Percentiles rank a stretch among this genome's conserved stretches.
Conservation (phyloP, 1,140 invertebrate species). For the Holotrichia oblita region DNA sequence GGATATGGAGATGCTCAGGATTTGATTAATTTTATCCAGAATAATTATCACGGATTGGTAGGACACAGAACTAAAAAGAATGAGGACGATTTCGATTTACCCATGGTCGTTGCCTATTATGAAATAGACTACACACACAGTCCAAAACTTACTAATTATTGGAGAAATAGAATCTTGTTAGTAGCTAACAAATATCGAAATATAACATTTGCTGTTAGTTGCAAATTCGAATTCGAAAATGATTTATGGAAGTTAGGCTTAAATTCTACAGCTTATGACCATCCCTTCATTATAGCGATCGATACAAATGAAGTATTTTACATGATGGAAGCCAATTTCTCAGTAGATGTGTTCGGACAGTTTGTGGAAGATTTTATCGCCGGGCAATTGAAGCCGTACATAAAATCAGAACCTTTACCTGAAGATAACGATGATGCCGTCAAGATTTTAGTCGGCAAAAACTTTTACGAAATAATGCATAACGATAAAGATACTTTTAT, state of each 20-base stretch:
- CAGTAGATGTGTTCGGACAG: slow-evolving; percentile 81
- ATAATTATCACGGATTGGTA: slow-evolving; percentile 31
- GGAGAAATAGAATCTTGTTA: slow-evolving; percentile 94
- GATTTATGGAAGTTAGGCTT: slow-evolving; percentile 92
- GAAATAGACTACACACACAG: slow-evolving; percentile 95
- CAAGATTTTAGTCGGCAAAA: slow-evolving; percentile 88
- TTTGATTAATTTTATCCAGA: slow-evolving; percentile 21
- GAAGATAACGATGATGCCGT: slow-evolving; percentile 82
- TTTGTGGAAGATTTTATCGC: slow-evolving; percentile 87
- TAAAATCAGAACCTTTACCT: slow-evolving; percentile 94
- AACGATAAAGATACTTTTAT: slow-evolving; percentile 90
- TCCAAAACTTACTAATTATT: slow-evolving; percentile 96
- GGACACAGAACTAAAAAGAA: slow-evolving; percentile 15
- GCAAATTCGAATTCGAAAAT: slow-evolving; percentile 89
- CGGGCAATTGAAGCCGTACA: slow-evolving; percentile 84
- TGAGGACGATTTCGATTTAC: slow-evolving; percentile 56
- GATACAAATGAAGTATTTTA: slow-evolving; percentile 87
- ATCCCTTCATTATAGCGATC: slow-evolving; percentile 84
- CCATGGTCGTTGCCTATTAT: slow-evolving; percentile 90
- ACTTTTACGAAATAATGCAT: slow-evolving; percentile 94
- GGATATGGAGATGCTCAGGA: slow-evolving; percentile 26
- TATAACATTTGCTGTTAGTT: slow-evolving; percentile 87
- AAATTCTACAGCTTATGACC: slow-evolving; percentile 81
- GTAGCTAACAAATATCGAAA: slow-evolving; percentile 83
- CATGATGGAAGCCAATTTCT: slow-evolving; percentile 87